phyloP scores from a whole-genome alignment of 2,888 invertebrate species.

The Azorinus chamasolen region DNA sequence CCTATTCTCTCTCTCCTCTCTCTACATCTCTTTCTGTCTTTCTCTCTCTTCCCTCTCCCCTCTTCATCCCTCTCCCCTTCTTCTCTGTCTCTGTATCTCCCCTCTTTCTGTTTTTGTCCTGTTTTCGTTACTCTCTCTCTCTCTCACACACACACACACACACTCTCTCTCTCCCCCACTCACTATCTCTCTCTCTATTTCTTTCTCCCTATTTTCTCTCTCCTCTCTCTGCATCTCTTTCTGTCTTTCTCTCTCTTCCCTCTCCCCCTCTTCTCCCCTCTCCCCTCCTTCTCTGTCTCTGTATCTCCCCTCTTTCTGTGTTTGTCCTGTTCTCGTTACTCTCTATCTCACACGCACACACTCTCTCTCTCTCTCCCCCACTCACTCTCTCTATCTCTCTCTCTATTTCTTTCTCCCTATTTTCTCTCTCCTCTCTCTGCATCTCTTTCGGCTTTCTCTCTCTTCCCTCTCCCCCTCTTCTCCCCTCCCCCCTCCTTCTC shows the following conservation, averaged over 20 bases:
- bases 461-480: not conserved
- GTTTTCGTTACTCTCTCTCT: not conserved
- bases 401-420: no score
- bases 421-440: not conserved
- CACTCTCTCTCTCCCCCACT: not conserved
- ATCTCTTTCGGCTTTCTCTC: constrained; percentile 1
- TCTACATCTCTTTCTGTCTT: no score
- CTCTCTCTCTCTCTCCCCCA: not conserved
- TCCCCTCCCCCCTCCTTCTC: not conserved
- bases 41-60: no score
- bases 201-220: no score
- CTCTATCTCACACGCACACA: constrained; percentile 1
- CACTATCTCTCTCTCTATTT: no score
- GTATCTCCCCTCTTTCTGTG: not conserved
- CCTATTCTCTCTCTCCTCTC: no score
- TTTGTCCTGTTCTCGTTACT: not conserved
- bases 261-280: not conserved
- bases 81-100: not conserved
- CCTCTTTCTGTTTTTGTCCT: no score
- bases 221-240: no score
- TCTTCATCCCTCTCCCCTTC: no score
- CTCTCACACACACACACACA: not conserved
- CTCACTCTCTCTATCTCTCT: no score
- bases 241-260: not conserved
- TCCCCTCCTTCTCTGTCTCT: not conserved